Conservation (phyloP, 2,888 invertebrate genomes). For the Frankliniella fusca region DNA sequence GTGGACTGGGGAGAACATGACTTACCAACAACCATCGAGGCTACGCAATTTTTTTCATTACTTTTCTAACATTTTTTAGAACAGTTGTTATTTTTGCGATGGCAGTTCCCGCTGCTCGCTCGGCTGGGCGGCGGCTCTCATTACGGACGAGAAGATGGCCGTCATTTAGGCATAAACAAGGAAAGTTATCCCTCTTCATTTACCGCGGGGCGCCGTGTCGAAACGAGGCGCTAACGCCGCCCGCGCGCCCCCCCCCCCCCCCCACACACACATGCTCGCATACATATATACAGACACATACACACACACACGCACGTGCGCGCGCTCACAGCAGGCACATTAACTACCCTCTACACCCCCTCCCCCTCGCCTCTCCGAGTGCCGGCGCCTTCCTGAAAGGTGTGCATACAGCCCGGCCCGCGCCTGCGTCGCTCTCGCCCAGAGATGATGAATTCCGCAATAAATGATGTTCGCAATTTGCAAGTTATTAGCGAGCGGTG, state of each 20-base stretch:
- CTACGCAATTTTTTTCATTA: background rate
- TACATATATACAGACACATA: background rate
- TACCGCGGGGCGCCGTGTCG: background rate
- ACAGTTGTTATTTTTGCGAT: background rate
- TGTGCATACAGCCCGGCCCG: background rate
- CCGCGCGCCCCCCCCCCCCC: background rate
- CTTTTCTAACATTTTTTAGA: background rate
- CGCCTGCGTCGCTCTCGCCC: too few relatives aligned
- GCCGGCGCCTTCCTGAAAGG: background rate
- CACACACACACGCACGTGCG: background rate
- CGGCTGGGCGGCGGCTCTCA: background rate
- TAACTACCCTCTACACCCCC: background rate
- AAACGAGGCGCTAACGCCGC: background rate
- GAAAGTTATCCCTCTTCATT: background rate
- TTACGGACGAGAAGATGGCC: background rate
- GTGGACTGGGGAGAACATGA: too few relatives aligned
- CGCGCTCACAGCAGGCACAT: background rate
- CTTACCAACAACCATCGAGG: too few relatives aligned
- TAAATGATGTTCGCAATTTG: background rate
- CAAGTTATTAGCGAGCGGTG: background rate
- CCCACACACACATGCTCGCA: background rate
- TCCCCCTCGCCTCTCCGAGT: background rate
- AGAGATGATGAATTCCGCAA: background rate
- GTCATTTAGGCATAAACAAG: slow-evolving; percentile 11
- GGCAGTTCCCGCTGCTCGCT: background rate